Base-by-base conservation (phyloP, 1,140 invertebrate species). In the Akabosia matsudoensis region DNA sequence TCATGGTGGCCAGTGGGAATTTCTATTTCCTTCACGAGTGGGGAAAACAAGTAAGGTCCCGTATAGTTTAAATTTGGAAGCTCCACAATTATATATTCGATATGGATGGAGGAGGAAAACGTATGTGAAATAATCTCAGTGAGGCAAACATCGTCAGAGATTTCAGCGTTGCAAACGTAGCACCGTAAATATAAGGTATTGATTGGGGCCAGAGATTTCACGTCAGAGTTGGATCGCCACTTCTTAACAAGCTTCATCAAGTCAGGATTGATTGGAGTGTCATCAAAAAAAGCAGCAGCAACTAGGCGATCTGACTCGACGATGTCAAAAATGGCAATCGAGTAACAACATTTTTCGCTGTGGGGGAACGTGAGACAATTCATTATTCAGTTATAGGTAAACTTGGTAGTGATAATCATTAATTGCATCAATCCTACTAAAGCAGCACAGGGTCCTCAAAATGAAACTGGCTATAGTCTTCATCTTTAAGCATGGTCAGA, bases 301-400 rank as follows among this genome's bases (percentile, higher is more conserved):
- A 79, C 30, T 22, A 79, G 0, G 1, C 37, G 24, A 31, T 30
- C 37, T 51, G 33, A 45, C 28, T 77, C 67, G 31, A 18, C 14
- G 1, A 31, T 24, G 34, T 76, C 75, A 1, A 30, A 28, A 13
- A 79, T 3, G n/a, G 67, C 78, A 1, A 79, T 7, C 10, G 78
- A 79, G 31, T 74, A 79, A 26, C 56, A 70, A 10, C 45, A 79
- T 33, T 51, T 79, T 51, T 79, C 78, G 33, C 71, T 73, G 24
- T 3, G 45, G 24, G 18, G 16, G 30, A 51, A 1, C 22, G 13
- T 3, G 4, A 73, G 13, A 31, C 2, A 10, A 51, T 10, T 73
- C 24, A 56, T 33, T 71, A 28, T 31, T 31, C 16, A 71, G 14
- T 18, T 31, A 14, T 3, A 71, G 3, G 33, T 30, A n/a, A 14